Evolutionary conservation across 2,797 vertebrate genomes (phyloP), one percentile per base, ranked within the genome.

Genomic region (Rhynchotus rufescens): DNA sequence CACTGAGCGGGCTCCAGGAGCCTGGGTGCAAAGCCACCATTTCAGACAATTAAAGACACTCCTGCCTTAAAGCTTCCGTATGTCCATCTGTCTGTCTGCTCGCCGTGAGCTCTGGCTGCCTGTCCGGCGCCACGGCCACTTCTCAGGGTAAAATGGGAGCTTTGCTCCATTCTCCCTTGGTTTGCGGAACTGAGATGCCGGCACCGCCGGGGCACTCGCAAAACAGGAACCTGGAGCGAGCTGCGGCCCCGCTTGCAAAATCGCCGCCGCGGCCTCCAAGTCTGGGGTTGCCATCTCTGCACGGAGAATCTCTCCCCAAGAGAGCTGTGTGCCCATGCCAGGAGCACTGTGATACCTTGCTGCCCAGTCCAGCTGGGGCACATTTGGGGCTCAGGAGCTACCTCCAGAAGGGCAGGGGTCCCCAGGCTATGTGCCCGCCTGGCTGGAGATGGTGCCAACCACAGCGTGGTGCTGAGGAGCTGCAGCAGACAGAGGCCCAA

Each of bases 381-480:
- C 26, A 16, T 54, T 10, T 16, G 26, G 51, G 51, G 15, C 51
- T 28, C n/a, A 62, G 38, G 32, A 64, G 28, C 28, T 61, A 34
- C 7, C 7, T 54, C 36, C 45, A 47, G 15, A 15, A 15, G 51
- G 51, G 13, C 14, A 15, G 2, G 2, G 21, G 26, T 22, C 25
- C 15, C 13, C 7, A 7, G 0, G 0, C n/a, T 21, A 42, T 2
- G 20, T 23, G 21, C 49, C 9, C 34, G 7, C 13, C 32, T 45
- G 52, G 7, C 42, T 5, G 7, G 52, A 62, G 44, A 15, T 30
- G 12, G n/a, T 42, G 59, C n/a, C 36, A 15, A 23, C 10, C 1
- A 22, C 7, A 49, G 51, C 52, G 44, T 26, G 0, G 2, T 52
- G 71, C 28, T 28, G 36, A 25, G 14, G 19, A 57, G 68, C 14